These are phyloP conservation scores for Meta bourneti DNA, from an alignment of 2,888 invertebrate species.

Conservation along the genomic window DNA sequence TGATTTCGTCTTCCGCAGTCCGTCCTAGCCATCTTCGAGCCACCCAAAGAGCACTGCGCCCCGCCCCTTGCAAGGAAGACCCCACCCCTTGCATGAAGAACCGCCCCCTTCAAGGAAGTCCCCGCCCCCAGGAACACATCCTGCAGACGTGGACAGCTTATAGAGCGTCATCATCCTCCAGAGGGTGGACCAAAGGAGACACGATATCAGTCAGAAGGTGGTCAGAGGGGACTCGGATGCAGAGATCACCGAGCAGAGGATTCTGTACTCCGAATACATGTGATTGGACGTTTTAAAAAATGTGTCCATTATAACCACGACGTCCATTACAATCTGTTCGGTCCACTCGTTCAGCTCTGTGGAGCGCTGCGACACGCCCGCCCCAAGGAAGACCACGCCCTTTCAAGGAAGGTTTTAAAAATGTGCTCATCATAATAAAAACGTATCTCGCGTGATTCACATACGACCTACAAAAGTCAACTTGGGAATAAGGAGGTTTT, in stretches of 20 bases:
- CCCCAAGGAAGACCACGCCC: no score
- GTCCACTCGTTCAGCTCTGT: no score
- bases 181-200: slow-evolving; percentile 54
- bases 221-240: neutral
- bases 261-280: slow-evolving; percentile 55
- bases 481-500: no score
- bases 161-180: slow-evolving; percentile 62
- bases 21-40: slow-evolving; percentile 56
- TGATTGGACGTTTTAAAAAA: neutral
- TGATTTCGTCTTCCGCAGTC: slow-evolving; percentile 46
- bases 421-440: no score
- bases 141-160: slow-evolving; percentile 55
- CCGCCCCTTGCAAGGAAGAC: slow-evolving; percentile 48
- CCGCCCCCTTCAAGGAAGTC: slow-evolving; percentile 18
- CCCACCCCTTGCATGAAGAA: no score
- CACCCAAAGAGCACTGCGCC: slow-evolving; percentile 46
- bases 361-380: no score
- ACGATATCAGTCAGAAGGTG: slow-evolving; percentile 18
- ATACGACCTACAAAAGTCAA: no score
- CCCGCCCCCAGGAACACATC: neutral
- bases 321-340: no score
- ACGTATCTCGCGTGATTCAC: no score
- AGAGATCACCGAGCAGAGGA: slow-evolving; percentile 18
- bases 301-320: no score
- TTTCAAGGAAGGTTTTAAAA: no score